These are phyloP conservation scores for Drosophila limbata DNA, from an alignment of 2,888 invertebrate genomes.

Conservation along the genomic window DNA sequence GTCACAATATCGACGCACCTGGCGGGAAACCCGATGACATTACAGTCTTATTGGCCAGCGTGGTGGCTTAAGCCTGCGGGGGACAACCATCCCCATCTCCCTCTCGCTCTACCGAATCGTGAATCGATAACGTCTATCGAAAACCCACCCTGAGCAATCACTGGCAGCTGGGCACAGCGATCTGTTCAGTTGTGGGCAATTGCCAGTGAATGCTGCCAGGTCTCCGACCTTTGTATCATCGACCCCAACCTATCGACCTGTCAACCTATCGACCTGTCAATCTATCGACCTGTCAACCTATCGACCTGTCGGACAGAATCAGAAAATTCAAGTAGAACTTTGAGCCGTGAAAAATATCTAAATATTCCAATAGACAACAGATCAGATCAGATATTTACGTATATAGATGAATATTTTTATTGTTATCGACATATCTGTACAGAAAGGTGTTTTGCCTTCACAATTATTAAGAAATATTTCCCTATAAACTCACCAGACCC, in stretches of 20 bases:
- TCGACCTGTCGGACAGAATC: neutral
- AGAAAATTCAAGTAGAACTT: neutral
- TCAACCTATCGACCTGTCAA: too few relatives aligned
- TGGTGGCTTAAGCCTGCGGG: constrained; percentile 17
- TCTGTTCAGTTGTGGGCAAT: constrained; percentile 28
- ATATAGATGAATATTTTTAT: neutral
- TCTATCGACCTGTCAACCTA: neutral
- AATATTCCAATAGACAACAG: neutral
- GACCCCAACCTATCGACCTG: neutral
- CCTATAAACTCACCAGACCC: neutral
- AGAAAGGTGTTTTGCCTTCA: neutral
- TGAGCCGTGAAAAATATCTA: neutral
- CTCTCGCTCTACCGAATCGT: neutral
- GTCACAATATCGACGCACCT: constrained; percentile 88
- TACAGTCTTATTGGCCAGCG: constrained; percentile 58
- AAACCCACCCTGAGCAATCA: constrained; percentile 30
- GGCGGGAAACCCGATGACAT: constrained; percentile 99
- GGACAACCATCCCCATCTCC: too few relatives aligned
- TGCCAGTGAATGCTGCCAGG: constrained; percentile 37
- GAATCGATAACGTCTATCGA: neutral
- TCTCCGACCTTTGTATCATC: neutral
- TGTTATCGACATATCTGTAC: neutral
- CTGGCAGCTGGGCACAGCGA: constrained; percentile 40
- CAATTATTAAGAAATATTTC: neutral
- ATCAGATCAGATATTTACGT: neutral